Evolutionary conservation across 2,113 vertebrate species (phyloP).

Genomic region (Salvelinus fontinalis): DNA sequence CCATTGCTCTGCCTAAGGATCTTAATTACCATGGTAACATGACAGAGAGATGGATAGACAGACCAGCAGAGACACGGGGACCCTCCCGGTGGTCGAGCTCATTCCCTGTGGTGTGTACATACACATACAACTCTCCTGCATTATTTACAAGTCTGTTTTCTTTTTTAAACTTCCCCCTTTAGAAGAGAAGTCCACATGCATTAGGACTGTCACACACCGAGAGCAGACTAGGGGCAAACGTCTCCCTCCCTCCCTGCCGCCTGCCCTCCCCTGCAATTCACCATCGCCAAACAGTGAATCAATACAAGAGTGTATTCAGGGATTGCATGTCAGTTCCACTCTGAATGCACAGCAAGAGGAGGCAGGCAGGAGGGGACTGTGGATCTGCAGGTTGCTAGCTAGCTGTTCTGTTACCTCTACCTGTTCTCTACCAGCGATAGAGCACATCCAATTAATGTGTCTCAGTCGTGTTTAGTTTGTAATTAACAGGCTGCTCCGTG

Average conservation of each 20-base stretch:
- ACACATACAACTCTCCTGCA: constrained; percentile 19
- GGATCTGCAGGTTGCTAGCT: constrained; percentile 1
- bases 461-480: constrained; percentile 38
- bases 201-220: constrained; percentile 22
- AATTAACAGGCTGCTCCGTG: constrained; percentile 39
- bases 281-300: neutral
- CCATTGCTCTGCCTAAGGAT: constrained; percentile 34
- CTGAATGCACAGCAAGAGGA: neutral
- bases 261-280: too few species aligned
- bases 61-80: neutral
- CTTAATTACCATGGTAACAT: constrained; percentile 51
- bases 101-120: constrained; percentile 1
- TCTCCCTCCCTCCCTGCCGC: too few species aligned
- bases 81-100: neutral
- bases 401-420: constrained; percentile 7
- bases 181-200: constrained; percentile 44
- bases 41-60: neutral
- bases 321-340: constrained; percentile 22
- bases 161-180: constrained; percentile 46
- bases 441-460: constrained; percentile 35
- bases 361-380: neutral
- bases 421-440: constrained; percentile 7
- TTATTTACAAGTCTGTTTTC: constrained; percentile 60
- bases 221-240: neutral
- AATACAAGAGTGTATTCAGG: constrained; percentile 6